Base-by-base conservation (phyloP, 64 coral and sea anemone species). In the Actinia tenebrosa region DNA sequence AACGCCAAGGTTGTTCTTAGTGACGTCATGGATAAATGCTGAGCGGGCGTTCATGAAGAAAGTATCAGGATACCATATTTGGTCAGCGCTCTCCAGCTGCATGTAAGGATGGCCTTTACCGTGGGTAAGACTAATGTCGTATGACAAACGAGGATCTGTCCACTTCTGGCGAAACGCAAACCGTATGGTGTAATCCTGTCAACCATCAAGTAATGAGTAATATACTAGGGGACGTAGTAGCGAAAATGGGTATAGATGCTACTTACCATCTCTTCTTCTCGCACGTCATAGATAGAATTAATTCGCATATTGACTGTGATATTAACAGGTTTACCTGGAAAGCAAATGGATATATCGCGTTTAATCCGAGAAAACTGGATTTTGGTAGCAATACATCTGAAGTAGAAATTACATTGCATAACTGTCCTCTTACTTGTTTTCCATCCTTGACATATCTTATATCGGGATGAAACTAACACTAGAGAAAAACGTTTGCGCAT, bases 241-340 rank as follows among this genome's bases (percentile, higher is more conserved):
- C 30, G 30, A 37, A 37, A 37, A 37, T 37, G 30, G 30, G 30
- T 18, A 16, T 18, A 20, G 19, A 27, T 16, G 45, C 5, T 62
- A 62, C 56, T 85, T 61, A 85, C 83, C 83, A 85, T 85, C 23
- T 58, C 83, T 44, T 85, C 83, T 64, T 85, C 83, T 23, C 56
- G 83, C 16, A 85, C 83, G 16, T 85, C 83, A 64, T 61, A 85
- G 6, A 85, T 56, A 44, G 83, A 85, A 44, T 85, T 85, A 44
- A 85, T 85, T 16, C 83, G 50, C 83, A 85, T 85, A 64, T 85
- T 85, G 53, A 85, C 83, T 5, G 83, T 85, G 83, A 85, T 85
- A 20, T 85, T 85, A 30, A 85, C 83, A 37, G 83, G 83, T 61
- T 62, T 58, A 18, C 83, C 83, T 85, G 17, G 3, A 30, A 85